Evolutionary conservation across 2,797 vertebrate genomes (phyloP).

Genomic region (Pipistrellus kuhlii): DNA sequence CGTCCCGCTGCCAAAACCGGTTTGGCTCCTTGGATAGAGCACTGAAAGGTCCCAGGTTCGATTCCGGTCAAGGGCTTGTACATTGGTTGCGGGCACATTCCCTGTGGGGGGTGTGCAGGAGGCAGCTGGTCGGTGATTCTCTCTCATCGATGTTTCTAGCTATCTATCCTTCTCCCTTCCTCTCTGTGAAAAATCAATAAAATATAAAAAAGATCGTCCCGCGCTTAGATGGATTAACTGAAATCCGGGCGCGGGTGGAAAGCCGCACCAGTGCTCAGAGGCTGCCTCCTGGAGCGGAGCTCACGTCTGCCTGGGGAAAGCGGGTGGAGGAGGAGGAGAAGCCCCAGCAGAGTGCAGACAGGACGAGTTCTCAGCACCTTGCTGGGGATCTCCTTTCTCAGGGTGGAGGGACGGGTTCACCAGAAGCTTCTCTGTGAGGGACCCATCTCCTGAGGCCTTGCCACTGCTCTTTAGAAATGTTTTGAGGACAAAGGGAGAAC

Average conservation of each 20-base stretch:
- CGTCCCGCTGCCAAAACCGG: no score
- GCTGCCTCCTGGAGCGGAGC: neutral
- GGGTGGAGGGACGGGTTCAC: neutral
- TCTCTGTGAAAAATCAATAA: no score
- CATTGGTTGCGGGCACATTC: no score
- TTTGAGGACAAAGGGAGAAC: neutral
- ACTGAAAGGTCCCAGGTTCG: no score
- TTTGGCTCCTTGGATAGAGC: no score
- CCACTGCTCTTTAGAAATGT: neutral
- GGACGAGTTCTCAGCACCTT: neutral
- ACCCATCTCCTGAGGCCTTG: neutral
- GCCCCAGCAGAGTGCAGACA: neutral
- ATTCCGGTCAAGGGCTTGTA: no score
- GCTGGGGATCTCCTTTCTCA: neutral
- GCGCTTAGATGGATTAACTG: neutral
- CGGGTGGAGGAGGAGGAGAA: neutral
- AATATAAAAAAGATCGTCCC: no score
- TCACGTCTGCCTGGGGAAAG: neutral
- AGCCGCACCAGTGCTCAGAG: neutral
- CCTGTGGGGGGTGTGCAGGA: no score
- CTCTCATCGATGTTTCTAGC: no score
- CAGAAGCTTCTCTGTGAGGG: neutral
- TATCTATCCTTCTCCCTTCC: no score
- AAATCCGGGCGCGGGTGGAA: neutral
- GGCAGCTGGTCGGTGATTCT: no score